Conservation (phyloP, 2,113 vertebrate genomes). For the Centropus bengalensis region DNA sequence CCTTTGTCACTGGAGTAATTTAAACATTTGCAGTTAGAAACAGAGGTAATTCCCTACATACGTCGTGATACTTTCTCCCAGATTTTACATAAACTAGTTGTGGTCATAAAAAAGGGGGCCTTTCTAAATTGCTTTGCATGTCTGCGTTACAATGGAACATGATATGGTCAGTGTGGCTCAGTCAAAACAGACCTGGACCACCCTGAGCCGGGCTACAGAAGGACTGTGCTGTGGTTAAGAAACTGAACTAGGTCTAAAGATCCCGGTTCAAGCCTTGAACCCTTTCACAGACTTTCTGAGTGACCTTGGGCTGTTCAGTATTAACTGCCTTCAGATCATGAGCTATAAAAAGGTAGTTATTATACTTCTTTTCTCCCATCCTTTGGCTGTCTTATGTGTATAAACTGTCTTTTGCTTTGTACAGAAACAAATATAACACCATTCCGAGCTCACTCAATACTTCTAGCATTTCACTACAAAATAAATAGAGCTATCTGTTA, state of each 20-base stretch:
- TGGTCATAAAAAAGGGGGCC: slow-evolving; percentile 1
- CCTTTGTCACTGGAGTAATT: slow-evolving; percentile 26
- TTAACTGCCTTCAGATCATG: neutral
- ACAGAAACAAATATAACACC: neutral
- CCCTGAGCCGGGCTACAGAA: neutral
- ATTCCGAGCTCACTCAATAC: neutral
- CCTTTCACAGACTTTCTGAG: neutral
- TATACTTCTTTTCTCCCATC: neutral
- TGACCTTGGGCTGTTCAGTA: neutral
- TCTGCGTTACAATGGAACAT: neutral
- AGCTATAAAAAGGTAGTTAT: neutral
- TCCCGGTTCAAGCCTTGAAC: neutral
- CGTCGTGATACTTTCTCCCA: neutral
- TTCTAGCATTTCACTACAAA: neutral
- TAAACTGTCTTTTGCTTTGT: neutral
- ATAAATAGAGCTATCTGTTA: neutral
- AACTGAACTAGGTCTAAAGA: neutral
- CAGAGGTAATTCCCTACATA: slow-evolving; percentile 28
- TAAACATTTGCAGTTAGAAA: slow-evolving; percentile 17
- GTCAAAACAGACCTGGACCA: neutral
- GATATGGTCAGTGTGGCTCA: neutral
- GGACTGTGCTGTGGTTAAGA: neutral
- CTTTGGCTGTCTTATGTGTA: neutral
- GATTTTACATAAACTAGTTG: neutral
- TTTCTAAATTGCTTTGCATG: neutral